Evolutionary conservation across 2,888 invertebrate genomes (phyloP).

Genomic region (Cynaeus angustus): DNA sequence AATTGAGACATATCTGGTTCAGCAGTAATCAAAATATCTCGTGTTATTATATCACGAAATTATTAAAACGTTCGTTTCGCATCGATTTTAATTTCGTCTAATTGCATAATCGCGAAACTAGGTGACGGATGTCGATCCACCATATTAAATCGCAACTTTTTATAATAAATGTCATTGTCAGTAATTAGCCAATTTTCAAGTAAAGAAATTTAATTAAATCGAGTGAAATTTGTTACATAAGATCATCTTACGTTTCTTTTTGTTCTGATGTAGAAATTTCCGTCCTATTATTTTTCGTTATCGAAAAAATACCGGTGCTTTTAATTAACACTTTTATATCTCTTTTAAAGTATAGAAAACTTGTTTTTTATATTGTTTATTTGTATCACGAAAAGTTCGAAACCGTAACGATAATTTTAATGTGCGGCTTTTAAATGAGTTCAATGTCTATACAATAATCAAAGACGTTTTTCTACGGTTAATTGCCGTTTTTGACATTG

Average conservation of each 20-base stretch:
- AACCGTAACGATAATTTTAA: constrained; percentile 30
- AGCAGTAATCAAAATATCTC: too few species aligned
- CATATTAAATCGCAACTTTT: neutral
- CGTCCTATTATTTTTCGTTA: too few species aligned
- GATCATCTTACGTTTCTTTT: too few species aligned
- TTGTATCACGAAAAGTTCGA: constrained; percentile 36
- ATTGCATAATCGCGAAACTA: constrained; percentile 1
- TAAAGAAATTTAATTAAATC: neutral
- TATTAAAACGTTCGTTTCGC: neutral
- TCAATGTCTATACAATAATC: constrained; percentile 44
- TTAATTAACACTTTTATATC: too few species aligned
- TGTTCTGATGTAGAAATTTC: too few species aligned
- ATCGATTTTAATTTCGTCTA: neutral
- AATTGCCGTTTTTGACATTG: constrained; percentile 46
- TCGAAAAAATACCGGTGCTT: constrained; percentile 3
- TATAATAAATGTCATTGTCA: constrained; percentile 10
- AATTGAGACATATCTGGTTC: too few species aligned
- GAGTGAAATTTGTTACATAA: too few species aligned
- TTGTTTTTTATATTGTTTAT: constrained; percentile 10
- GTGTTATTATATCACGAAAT: too few species aligned
- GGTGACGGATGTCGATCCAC: constrained; percentile 3
- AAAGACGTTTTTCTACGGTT: constrained; percentile 37
- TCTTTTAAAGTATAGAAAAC: too few species aligned
- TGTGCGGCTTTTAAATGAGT: constrained; percentile 40
- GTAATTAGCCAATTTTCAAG: neutral